Base-by-base conservation (phyloP, 2,797 vertebrate genomes). In the Macrochelys suwanniensis region DNA sequence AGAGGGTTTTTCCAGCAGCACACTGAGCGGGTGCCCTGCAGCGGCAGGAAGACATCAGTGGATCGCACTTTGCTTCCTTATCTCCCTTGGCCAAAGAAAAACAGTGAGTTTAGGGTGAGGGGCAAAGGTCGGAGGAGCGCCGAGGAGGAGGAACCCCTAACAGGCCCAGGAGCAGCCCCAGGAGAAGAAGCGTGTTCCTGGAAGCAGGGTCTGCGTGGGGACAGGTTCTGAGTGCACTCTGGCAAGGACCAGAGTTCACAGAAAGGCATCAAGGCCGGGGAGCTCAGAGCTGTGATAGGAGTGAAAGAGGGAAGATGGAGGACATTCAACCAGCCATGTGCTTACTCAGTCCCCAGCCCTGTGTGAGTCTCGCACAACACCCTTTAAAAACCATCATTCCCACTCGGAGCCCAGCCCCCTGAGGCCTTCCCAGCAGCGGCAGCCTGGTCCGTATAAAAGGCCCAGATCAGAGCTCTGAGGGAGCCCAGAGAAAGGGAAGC, bases 251-350 rank as follows among this genome's bases (percentile, higher is more conserved):
- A 23, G 49, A 47, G 33, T 33, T 28, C 54, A 78, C 54, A 50
- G 42, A 31, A 57, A 26, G 77, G 21, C 25, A 7, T 13, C 19
- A 53, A 37, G 25, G 31, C 4, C 15, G 25, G 11, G 56, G 56
- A 25, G 25, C 25, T 65, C 13, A 49, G 77, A 61, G 33, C 82
- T 77, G 50, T 31, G 61, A 53, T 49, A 50, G 79, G 56, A n/a
- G 28, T 3, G 15, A 78, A 77, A 28, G 68, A n/a, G 1, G 50
- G 16, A 89, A 37, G 26, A 68, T 81, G 65, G 37, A 42, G 37
- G 37, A 42, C 37, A 42, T 37, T 49, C 33, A 28, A 6, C 1
- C 2, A 59, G 19, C 9, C 1, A 17, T 0, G 0, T 7, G 23
- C 26, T 59, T 31, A 15, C 15, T 42, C 0, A 2, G 31, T 49